These are phyloP conservation scores for Silurus asotus DNA, from an alignment of 2,113 vertebrate genomes.

Conservation along the genomic window DNA sequence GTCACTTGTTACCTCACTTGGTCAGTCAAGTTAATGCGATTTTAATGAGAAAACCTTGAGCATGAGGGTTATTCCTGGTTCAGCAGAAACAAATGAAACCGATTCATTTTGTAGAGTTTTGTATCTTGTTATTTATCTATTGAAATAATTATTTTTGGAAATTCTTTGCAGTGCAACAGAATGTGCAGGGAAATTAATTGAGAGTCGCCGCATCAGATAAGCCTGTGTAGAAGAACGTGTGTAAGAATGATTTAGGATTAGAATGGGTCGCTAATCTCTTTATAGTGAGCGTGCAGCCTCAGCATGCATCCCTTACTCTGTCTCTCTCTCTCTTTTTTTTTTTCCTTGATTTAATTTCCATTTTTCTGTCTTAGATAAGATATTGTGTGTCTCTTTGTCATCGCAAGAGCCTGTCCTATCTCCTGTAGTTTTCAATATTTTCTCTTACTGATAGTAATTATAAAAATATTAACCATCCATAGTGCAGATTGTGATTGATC, in stretches of 20 bases:
- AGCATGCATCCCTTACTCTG: conserved; percentile 73
- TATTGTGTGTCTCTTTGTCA: neutral
- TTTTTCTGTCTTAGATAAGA: conserved; percentile 30
- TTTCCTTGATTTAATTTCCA: conserved; percentile 17
- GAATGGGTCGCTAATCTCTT: conserved; percentile 87
- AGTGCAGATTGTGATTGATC: neutral
- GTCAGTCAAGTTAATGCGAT: neutral
- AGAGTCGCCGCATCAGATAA: conserved; percentile 82
- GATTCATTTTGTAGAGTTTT: neutral
- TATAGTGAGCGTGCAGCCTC: conserved; percentile 87
- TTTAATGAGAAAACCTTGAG: neutral
- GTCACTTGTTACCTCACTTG: too few species aligned
- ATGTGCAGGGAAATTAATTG: conserved; percentile 73
- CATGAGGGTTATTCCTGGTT: neutral
- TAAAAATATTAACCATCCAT: neutral
- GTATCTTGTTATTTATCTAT: neutral
- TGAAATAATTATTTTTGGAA: neutral
- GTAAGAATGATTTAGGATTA: conserved; percentile 92
- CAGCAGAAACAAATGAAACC: neutral
- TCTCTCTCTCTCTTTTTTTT: conserved; percentile 43
- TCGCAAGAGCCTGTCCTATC: neutral
- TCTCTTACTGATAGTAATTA: neutral
- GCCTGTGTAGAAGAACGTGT: conserved; percentile 74
- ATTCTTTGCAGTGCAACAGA: conserved; percentile 21
- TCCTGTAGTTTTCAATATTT: neutral